A percentile compares a stretch with the other conserved stretches of the same genome.
phyloP scores from a whole-genome alignment of 2,888 invertebrate genomes.

The Stegana nigrithorax region DNA sequence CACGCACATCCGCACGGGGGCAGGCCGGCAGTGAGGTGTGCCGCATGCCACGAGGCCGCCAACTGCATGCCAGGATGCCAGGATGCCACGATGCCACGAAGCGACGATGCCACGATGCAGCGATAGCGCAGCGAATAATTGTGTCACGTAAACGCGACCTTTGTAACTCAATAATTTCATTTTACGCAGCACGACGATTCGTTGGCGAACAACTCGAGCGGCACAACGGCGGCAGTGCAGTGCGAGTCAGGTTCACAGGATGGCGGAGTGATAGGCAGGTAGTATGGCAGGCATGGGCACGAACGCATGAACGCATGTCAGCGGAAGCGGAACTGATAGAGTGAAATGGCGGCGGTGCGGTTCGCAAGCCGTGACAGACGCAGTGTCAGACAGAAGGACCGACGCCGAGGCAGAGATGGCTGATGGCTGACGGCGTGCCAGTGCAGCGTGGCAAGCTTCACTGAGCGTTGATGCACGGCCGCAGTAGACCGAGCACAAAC shows the following conservation, averaged over 20 bases:
- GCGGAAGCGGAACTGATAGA: constrained; percentile 8
- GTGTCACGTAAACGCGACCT: constrained; percentile 16
- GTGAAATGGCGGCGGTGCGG: neutral
- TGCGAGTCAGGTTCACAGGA: neutral
- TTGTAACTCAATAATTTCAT: constrained; percentile 13
- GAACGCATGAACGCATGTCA: neutral
- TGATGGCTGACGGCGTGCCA: too few relatives aligned
- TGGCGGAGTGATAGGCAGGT: neutral
- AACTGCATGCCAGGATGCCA: too few relatives aligned
- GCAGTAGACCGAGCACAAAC: too few relatives aligned
- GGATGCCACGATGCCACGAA: too few relatives aligned
- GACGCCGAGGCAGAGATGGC: too few relatives aligned
- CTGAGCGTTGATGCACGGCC: neutral
- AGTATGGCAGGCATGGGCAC: neutral
- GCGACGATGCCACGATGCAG: too few relatives aligned
- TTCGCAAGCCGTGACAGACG: neutral
- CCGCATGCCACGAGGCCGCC: too few relatives aligned
- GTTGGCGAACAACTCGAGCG: neutral
- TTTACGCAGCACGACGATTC: constrained; percentile 1
- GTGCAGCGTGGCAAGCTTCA: too few relatives aligned
- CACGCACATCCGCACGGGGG: too few relatives aligned
- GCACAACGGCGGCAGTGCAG: neutral
- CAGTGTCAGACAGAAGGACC: neutral
- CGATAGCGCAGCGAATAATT: constrained; percentile 12
- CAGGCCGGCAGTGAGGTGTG: too few relatives aligned